These are phyloP conservation scores for Aphidius gifuensis DNA, from an alignment of 1,140 invertebrate genomes.

Conservation along the genomic window DNA sequence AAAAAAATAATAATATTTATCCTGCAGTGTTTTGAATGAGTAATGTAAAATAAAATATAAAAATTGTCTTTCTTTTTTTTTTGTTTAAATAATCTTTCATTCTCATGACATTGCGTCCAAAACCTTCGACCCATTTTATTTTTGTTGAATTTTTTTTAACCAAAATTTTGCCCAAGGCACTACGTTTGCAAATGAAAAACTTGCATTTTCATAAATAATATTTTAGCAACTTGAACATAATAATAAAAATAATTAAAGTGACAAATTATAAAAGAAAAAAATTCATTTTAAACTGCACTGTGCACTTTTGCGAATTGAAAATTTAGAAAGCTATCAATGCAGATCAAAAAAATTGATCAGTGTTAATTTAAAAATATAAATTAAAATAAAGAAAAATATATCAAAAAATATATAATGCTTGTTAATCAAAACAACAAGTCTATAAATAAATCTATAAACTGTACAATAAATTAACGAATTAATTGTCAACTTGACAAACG, in stretches of 20 bases:
- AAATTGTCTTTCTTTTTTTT: neutral
- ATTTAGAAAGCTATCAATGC: constrained; percentile 31
- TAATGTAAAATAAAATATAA: neutral
- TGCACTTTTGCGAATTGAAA: constrained; percentile 52
- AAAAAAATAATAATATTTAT: constrained; percentile 5
- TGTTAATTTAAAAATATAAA: no score
- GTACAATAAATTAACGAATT: no score
- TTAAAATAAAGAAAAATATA: no score
- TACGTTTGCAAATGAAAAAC: neutral
- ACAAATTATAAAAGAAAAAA: constrained; percentile 22
- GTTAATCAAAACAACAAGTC: no score
- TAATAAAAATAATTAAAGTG: constrained; percentile 18
- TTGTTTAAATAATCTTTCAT: neutral
- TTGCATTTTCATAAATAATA: no score
- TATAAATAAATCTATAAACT: no score
- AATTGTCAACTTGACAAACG: no score
- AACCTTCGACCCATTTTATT: no score
- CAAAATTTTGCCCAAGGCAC: neutral
- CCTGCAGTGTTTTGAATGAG: no score
- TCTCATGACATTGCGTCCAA: neutral
- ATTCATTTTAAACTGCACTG: constrained; percentile 43
- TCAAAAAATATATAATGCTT: no score
- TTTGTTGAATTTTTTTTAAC: neutral
- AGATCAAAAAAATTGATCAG: neutral
- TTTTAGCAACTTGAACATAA: neutral